Conservation (phyloP, 1,140 invertebrate species). For the Glossosoma conforme region DNA sequence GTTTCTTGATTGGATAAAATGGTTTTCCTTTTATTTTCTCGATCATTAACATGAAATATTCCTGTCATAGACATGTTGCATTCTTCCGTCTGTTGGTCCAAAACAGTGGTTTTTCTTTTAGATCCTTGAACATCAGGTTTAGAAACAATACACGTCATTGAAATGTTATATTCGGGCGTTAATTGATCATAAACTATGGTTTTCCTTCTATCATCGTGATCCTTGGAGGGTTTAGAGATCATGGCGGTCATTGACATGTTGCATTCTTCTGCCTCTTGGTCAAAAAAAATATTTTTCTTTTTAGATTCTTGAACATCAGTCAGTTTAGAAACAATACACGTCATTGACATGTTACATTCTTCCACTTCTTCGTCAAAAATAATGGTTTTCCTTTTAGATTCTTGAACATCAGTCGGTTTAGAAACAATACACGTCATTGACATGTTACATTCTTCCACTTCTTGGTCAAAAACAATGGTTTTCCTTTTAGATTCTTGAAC, state of each 20-base stretch:
- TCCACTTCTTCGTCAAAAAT: background rate
- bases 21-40: conserved; percentile 4
- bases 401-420: background rate
- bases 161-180: background rate
- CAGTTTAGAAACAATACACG: no score
- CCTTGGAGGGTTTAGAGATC: no score
- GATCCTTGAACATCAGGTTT: no score
- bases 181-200: background rate
- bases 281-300: no score
- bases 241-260: no score
- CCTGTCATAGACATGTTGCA: conserved; percentile 15
- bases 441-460: conserved; percentile 13
- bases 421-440: conserved; percentile 10
- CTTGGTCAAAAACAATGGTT: background rate
- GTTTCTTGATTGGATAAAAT: no score
- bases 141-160: no score
- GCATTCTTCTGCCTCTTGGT: no score
- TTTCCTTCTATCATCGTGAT: no score
- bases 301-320: no score
- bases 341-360: conserved; percentile 4
- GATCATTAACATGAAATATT: background rate
- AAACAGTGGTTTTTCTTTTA: conserved; percentile 14
- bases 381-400: conserved; percentile 7
- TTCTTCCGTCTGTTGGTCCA: conserved; percentile 5
- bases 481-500: conserved; percentile 1